Conservation (phyloP, 2,113 vertebrate species). For the Leptobrachium ailaonicum region DNA sequence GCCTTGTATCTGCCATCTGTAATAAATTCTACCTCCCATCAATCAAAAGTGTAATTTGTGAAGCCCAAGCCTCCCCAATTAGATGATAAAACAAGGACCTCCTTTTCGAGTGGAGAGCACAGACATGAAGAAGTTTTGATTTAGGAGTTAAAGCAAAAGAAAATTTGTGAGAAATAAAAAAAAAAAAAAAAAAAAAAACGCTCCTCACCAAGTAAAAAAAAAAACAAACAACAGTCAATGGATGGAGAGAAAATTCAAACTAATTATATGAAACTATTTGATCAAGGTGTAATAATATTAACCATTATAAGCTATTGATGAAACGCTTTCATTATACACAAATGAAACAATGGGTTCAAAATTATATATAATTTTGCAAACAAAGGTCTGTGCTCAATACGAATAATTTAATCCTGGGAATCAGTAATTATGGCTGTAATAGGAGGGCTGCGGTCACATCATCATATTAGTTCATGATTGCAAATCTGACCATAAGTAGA, state of each 20-base stretch:
- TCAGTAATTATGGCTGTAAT: not conserved
- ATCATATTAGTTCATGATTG: not conserved
- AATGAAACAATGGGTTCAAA: slow-evolving; percentile 46
- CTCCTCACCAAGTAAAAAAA: no score
- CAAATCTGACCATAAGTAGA: no score
- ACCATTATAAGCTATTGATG: slow-evolving; percentile 53
- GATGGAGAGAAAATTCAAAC: slow-evolving; percentile 58
- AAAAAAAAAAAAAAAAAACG: slow-evolving; percentile 20
- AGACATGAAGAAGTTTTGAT: not conserved
- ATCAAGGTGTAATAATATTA: slow-evolving; percentile 58
- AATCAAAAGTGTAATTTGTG: slow-evolving; percentile 27
- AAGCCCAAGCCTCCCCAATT: slow-evolving; percentile 7
- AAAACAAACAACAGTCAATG: slow-evolving; percentile 26
- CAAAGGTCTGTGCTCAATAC: not conserved
- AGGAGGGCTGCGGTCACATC: not conserved
- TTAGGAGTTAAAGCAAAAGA: slow-evolving; percentile 58
- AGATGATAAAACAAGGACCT: not conserved
- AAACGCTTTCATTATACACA: slow-evolving; percentile 50
- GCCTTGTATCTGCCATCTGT: slow-evolving; percentile 19
- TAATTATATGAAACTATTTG: slow-evolving; percentile 63
- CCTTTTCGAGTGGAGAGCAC: not conserved
- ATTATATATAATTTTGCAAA: slow-evolving; percentile 11
- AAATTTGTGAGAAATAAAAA: slow-evolving; percentile 54
- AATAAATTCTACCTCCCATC: slow-evolving; percentile 7
- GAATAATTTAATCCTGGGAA: slow-evolving; percentile 2